Base-by-base conservation (phyloP, 1,140 invertebrate species). In the Macrocentrus cingulum region DNA sequence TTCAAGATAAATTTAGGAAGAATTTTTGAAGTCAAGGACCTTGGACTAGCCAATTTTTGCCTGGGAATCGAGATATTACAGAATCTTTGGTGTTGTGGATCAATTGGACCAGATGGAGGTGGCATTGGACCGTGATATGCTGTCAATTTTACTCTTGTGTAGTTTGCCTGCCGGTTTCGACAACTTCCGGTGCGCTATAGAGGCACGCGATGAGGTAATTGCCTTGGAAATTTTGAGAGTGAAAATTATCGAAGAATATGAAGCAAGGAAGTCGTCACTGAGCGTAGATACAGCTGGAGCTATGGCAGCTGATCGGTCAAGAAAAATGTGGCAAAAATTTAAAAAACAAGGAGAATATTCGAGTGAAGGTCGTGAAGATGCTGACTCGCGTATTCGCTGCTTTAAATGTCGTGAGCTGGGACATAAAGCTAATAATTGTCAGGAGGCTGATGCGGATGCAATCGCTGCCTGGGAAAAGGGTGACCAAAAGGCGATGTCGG, bases 11-110 rank as follows among this genome's bases (percentile, higher is more conserved):
- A 46, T 6, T 18, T 67, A 13, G 36, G 4, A 0, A 25, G 49
- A 16, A 42, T 55, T 1, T 68, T 70, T 29, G 50, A 68, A 8
- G 55, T 68, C 15, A 66, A 63, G 45, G 59, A 66, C 49, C 13
- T 68, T 16, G 66, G 61, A 1, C 3, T 39, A 6, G 22, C 58
- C 0, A 44, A 37, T 37, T 49, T 6, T 45, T 64, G 34, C 41
- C 34, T 59, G 13, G 65, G 54, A 42, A 15, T 58, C 1, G 56
- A 55, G 42, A 55, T 59, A n/a, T n/a, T n/a, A n/a, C n/a, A n/a
- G n/a, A n/a, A n/a, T 23, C 18, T 46, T 20, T 13, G 44, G 25
- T 9, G 44, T 23, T 13, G 44, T 46, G 11, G 44, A 46, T 11
- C 22, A 22, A 23, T 23, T 46, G 7, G 15, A 2, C 34, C 39